Evolutionary conservation across 1,140 invertebrate genomes (phyloP), one percentile per base, ranked within the genome.

Genomic region (Diorhabda carinulata): DNA sequence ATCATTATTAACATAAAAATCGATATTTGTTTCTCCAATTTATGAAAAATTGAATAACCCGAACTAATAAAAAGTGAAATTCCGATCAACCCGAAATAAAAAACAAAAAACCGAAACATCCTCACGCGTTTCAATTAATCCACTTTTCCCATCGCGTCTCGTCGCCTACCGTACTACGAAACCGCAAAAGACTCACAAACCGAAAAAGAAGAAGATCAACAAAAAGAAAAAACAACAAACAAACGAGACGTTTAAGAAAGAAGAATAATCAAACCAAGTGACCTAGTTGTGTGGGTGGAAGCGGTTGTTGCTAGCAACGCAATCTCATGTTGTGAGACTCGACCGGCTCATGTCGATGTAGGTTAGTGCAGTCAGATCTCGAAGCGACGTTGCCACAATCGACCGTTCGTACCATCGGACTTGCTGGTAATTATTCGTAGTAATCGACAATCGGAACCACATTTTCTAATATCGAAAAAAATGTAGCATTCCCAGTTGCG

Each of bases 251-350:
- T 61, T 25, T 25, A 25, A 25, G 25, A 25, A 25, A 61, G 62
- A 41, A 43, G 47, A 40, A 67, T 10, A 61, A 61, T 63, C 41
- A 62, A 52, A 64, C 65, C 66, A 56, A 59, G 67, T 72, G 77
- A 80, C 79, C 79, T 66, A 80, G 73, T 78, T 80, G 77, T 78
- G 79, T 80, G 76, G 79, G 79, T 78, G 79, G 75, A 71, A 73
- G 6, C 47, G 47, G 71, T 72, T 52, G 70, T 74, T 79, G 79
- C 58, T 42, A 10, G 43, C 10, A 52, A 79, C 81, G 80, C 81
- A 82, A 70, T 75, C 73, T 76, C 75, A 74, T 74, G 77, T 67
- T 73, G 58, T 41, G 70, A 67, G 77, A 81, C 79, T 81, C 80
- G 81, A 77, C 78, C 79, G 25, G 77, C 52, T 57, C 81, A 73